Evolutionary conservation across 1,140 invertebrate genomes (phyloP), one percentile per base, ranked within the genome.

Genomic region (Danaus melanippus): DNA sequence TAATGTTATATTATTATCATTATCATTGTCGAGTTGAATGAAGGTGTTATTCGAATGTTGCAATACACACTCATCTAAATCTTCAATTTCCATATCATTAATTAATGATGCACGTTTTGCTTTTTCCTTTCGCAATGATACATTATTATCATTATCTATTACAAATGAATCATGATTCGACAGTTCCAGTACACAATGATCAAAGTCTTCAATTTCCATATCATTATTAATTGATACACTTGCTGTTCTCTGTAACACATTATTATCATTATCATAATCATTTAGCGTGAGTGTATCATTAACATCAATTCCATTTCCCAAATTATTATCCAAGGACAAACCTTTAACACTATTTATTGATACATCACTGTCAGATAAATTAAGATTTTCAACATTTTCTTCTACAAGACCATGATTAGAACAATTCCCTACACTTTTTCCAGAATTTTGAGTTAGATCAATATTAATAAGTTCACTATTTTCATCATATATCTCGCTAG

Each of bases 241-340:
- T 32, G 21, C 21, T 32, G 21, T 32, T 32, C 21, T 32, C 21
- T 32, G 21, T 32, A 32, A 32, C 21, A 32, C 46, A 48, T 32
- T 50, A 40, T 17, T 45, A 59, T 56, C 48, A 56, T 17, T 49
- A 40, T 10, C 15, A 55, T 42, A 32, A 47, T 41, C 12, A 56
- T 50, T 21, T 15, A 50, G 44, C 15, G 46, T 39, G 15, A 45
- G 42, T 11, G 56, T 40, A 21, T 44, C 12, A 46, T 57, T 32
- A 32, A 32, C 7, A 32, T 32, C 21, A 32, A 7, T 32, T 32
- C 21, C 21, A 32, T 32, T 32, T 32, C 21, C 21, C 21, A 32
- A 32, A 32, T 32, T 32, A 32, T 32, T 32, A 32, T 32, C 21
- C 21, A 32, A 32, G 2, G 21, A 32, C 21, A 32, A 32, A 32